Conservation (phyloP, 2,797 vertebrate species). For the Neostethus bicornis region DNA sequence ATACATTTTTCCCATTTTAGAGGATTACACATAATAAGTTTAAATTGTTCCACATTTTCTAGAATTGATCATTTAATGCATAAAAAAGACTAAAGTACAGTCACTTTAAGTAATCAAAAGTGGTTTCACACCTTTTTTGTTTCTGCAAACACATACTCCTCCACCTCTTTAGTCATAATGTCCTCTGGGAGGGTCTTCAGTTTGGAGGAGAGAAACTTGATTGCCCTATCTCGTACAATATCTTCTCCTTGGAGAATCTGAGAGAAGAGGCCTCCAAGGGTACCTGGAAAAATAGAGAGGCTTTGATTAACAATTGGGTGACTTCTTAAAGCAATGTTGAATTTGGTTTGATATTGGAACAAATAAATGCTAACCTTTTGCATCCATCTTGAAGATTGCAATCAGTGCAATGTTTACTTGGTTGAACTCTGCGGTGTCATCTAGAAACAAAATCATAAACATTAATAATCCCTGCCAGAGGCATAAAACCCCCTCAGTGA, state of each 20-base stretch:
- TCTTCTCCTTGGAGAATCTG: conserved; percentile 98
- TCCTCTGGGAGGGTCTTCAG: conserved; percentile 92
- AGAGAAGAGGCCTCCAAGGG: conserved; percentile 94
- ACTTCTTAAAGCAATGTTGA: background rate
- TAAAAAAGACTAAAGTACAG: no score
- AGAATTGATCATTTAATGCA: no score
- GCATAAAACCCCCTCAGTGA: background rate
- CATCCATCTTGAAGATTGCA: conserved; percentile 98
- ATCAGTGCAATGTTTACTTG: conserved; percentile 94
- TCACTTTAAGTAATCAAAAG: no score
- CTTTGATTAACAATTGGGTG: background rate
- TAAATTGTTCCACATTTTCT: no score
- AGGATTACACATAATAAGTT: no score
- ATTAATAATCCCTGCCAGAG: background rate
- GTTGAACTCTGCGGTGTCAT: conserved; percentile 97
- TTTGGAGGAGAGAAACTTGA: conserved; percentile 94
- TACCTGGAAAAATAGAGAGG: conserved; percentile 76
- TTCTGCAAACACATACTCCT: conserved; percentile 91
- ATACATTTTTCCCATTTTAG: no score
- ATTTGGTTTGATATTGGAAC: background rate
- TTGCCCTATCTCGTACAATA: conserved; percentile 93
- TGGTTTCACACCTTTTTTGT: conserved; percentile 88
- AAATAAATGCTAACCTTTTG: conserved; percentile 85
- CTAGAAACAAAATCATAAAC: conserved; percentile 66
- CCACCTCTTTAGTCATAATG: conserved; percentile 94